Evolutionary conservation across 2,888 invertebrate species (phyloP).

Genomic region (Cerastis rubricosa): DNA sequence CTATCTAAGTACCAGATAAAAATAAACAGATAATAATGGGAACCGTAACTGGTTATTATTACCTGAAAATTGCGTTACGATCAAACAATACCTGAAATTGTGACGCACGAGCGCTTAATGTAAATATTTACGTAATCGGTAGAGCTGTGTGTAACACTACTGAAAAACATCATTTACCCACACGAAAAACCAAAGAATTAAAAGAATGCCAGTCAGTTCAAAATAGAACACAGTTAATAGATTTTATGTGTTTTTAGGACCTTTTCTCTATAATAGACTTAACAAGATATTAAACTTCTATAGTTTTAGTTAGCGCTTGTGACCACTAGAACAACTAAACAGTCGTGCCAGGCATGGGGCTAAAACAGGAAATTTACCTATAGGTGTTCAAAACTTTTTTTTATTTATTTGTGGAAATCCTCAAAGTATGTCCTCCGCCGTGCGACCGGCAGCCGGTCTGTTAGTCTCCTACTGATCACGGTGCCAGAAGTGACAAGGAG

Average conservation of each 20-base stretch:
- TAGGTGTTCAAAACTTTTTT: too few species aligned
- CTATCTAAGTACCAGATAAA: slow-evolving; percentile 25
- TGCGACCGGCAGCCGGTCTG: too few species aligned
- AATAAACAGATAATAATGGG: background rate
- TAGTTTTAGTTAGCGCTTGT: too few species aligned
- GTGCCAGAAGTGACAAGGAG: too few species aligned
- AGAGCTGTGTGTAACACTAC: background rate
- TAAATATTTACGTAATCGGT: slow-evolving; percentile 7
- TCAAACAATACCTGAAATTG: slow-evolving; percentile 3
- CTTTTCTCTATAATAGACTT: too few species aligned
- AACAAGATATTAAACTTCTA: too few species aligned
- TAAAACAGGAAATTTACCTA: background rate
- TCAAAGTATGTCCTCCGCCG: too few species aligned
- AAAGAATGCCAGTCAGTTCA: background rate
- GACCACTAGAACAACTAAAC: background rate
- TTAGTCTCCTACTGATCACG: too few species aligned
- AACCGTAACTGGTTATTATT: slow-evolving; percentile 1
- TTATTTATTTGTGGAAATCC: too few species aligned
- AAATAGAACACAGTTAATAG: background rate
- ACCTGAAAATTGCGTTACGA: slow-evolving; percentile 4
- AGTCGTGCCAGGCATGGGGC: background rate
- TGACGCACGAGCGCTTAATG: background rate
- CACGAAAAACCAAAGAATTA: background rate
- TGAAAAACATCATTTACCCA: background rate
- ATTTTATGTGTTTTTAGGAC: too few species aligned